phyloP scores from a whole-genome alignment of 1,140 invertebrate species.

The Wiebesia pumilae region DNA sequence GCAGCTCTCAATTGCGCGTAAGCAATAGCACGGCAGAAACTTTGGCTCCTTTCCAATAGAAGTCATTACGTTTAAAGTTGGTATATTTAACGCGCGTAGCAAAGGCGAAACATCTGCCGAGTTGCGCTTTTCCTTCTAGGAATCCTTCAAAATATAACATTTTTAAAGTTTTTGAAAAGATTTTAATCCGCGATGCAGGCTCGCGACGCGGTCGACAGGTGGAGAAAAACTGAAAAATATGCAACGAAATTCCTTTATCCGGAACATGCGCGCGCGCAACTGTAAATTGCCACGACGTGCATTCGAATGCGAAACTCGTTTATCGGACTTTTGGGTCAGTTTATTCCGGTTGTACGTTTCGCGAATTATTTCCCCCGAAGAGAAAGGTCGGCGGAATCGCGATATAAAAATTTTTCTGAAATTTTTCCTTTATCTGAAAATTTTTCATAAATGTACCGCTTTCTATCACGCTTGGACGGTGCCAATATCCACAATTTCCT shows the following conservation, averaged over 20 bases:
- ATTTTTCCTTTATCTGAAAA: background rate
- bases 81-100: constrained; percentile 17
- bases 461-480: background rate
- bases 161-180: background rate
- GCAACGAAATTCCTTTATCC: background rate
- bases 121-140: constrained; percentile 9
- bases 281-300: background rate
- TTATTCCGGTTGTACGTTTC: background rate
- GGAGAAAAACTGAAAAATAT: background rate
- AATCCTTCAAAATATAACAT: background rate
- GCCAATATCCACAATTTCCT: background rate
- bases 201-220: background rate
- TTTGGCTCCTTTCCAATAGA: constrained; percentile 11
- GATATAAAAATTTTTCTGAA: no score
- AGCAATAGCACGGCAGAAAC: background rate
- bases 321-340: background rate
- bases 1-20: background rate
- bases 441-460: background rate
- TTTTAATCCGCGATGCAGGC: background rate
- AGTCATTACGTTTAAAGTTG: constrained; percentile 15
- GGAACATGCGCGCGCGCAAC: background rate
- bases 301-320: background rate
- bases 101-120: background rate
- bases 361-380: no score
- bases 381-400: background rate